phyloP scores from a whole-genome alignment of 2,113 vertebrate genomes.

The Hymenochirus boettgeri region DNA sequence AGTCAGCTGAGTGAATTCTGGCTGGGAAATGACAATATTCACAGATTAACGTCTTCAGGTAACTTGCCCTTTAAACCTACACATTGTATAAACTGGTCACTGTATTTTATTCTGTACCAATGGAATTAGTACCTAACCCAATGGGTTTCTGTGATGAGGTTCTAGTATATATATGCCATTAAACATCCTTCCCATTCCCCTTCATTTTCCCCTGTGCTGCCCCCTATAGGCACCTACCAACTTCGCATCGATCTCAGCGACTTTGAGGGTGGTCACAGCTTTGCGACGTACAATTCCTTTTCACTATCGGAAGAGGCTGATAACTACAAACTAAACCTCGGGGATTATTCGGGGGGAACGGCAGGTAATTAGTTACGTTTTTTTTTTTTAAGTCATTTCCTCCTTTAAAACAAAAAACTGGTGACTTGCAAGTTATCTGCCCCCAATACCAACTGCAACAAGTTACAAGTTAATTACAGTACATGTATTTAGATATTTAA shows the following conservation, averaged over 20 bases:
- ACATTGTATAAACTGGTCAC: too few species aligned
- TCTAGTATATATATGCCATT: too few species aligned
- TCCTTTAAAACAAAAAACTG: too few species aligned
- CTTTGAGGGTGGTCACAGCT: conserved; percentile 30
- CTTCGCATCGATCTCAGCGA: conserved; percentile 43
- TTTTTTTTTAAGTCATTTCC: too few species aligned
- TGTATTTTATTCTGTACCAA: too few species aligned
- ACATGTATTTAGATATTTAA: too few species aligned
- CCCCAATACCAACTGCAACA: too few species aligned
- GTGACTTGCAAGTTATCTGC: too few species aligned
- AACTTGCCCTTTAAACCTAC: neutral
- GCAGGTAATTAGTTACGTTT: conserved; percentile 46
- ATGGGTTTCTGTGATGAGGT: too few species aligned
- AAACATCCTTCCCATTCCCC: too few species aligned
- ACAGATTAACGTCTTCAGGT: conserved; percentile 40
- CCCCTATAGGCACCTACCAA: conserved; percentile 28
- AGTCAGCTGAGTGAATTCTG: conserved; percentile 49
- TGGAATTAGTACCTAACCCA: too few species aligned
- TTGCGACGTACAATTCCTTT: conserved; percentile 36
- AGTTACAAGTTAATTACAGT: too few species aligned
- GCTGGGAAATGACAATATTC: conserved; percentile 50
- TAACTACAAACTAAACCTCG: conserved; percentile 39
- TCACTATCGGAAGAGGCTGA: conserved; percentile 29
- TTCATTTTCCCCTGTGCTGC: neutral
- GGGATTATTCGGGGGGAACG: conserved; percentile 32